Evolutionary conservation across 2,797 vertebrate genomes (phyloP).

Genomic region (Pangasius macronema): DNA sequence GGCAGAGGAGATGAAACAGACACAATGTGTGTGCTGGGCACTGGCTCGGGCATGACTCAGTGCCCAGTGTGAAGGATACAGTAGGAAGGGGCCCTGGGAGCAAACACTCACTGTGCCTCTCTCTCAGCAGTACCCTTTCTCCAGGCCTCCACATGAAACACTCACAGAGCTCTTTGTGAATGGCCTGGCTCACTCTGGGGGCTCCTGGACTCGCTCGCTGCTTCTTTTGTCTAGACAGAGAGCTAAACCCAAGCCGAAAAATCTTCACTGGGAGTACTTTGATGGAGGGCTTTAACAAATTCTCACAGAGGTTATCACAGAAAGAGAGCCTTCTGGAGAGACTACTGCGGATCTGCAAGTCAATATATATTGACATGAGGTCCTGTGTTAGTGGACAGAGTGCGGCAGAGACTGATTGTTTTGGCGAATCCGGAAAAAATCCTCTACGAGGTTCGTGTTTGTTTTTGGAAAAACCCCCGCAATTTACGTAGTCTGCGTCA

Average conservation of each 20-base stretch:
- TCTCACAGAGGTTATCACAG: slow-evolving; percentile 61
- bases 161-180: slow-evolving; percentile 72
- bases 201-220: slow-evolving; percentile 60
- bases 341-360: slow-evolving; percentile 67
- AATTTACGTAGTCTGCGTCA: too few species aligned
- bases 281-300: slow-evolving; percentile 64
- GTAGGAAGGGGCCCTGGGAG: slow-evolving; percentile 36
- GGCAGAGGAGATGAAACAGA: slow-evolving; percentile 66
- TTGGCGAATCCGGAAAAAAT: slow-evolving; percentile 44
- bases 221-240: slow-evolving; percentile 59
- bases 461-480: too few species aligned
- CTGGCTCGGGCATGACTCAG: slow-evolving; percentile 33
- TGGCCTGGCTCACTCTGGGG: slow-evolving; percentile 58
- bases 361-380: slow-evolving; percentile 73
- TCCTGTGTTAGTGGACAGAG: slow-evolving; percentile 66
- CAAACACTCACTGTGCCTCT: slow-evolving; percentile 10
- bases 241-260: slow-evolving; percentile 52
- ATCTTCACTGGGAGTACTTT: slow-evolving; percentile 39
- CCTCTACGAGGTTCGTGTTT: too few species aligned
- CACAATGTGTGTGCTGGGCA: slow-evolving; percentile 65
- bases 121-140: slow-evolving; percentile 32
- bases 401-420: slow-evolving; percentile 58
- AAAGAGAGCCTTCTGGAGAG: slow-evolving; percentile 60
- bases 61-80: slow-evolving; percentile 42
- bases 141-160: slow-evolving; percentile 51